phyloP scores from a whole-genome alignment of 2,113 vertebrate genomes.

The Trochalopteron elliotii region DNA sequence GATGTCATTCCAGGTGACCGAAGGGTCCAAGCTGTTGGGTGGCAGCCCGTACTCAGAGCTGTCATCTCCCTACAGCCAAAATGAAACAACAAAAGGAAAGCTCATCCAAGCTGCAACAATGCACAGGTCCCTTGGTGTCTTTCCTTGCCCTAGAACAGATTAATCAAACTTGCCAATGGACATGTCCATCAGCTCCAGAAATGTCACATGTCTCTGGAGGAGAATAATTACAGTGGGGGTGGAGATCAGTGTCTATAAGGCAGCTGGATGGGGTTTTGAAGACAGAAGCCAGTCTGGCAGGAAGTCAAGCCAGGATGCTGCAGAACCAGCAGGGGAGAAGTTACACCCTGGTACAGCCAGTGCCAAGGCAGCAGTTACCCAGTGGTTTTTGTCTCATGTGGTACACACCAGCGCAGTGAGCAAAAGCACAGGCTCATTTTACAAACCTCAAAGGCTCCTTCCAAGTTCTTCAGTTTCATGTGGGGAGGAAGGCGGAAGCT shows the following conservation, averaged over 20 bases:
- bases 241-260: background rate
- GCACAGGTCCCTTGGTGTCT: background rate
- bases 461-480: conserved; percentile 86
- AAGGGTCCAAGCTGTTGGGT: conserved; percentile 80
- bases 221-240: background rate
- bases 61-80: conserved; percentile 65
- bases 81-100: background rate
- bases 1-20: conserved; percentile 90
- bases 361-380: background rate
- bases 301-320: background rate
- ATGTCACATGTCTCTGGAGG: background rate
- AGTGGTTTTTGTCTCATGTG: background rate
- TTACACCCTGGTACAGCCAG: background rate
- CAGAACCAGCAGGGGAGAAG: background rate
- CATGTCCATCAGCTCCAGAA: background rate
- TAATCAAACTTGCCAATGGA: background rate
- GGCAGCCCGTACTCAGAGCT: conserved; percentile 72
- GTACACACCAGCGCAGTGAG: fast-evolving
- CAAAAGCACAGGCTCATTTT: background rate
- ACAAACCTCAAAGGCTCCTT: conserved; percentile 82
- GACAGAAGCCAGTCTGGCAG: background rate
- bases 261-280: background rate
- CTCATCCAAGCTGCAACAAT: background rate
- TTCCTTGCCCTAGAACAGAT: background rate
- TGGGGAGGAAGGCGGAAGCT: conserved; percentile 82